A percentile compares a stretch with the other conserved stretches of the same genome.
These are phyloP conservation scores for Hydrolagus colliei DNA, from an alignment of 2,797 vertebrate species.

Conservation along the genomic window DNA sequence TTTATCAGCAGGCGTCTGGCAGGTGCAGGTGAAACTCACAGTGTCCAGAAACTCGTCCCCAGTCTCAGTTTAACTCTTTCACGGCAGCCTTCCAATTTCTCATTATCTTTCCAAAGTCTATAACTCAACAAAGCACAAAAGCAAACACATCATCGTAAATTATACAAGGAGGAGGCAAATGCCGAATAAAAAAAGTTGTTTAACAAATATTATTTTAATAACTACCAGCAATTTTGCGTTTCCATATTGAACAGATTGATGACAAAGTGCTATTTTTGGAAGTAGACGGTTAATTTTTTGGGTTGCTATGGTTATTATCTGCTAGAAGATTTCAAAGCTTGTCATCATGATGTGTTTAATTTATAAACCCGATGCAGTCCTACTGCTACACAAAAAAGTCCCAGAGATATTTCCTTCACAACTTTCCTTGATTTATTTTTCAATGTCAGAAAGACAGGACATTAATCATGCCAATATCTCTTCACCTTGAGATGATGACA, in stretches of 20 bases:
- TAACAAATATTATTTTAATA: conserved; percentile 39
- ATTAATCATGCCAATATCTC: conserved; percentile 76
- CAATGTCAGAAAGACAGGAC: conserved; percentile 71
- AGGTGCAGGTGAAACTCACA: conserved; percentile 46
- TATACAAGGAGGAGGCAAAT: not conserved
- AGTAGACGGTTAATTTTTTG: conserved; percentile 71
- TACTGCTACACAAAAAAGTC: conserved; percentile 54
- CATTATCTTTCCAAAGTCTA: not conserved
- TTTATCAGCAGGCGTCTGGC: conserved; percentile 46
- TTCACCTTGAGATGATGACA: conserved; percentile 77
- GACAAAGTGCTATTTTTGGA: conserved; percentile 58
- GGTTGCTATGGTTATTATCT: conserved; percentile 90
- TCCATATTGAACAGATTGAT: conserved; percentile 46
- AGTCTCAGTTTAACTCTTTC: conserved; percentile 8
- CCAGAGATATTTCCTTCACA: conserved; percentile 62
- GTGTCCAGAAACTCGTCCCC: conserved; percentile 37
- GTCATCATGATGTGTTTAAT: conserved; percentile 76
- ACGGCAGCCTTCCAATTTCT: not conserved
- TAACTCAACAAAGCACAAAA: not conserved
- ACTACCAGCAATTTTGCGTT: conserved; percentile 55
- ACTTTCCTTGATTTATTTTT: conserved; percentile 69
- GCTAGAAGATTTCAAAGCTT: conserved; percentile 64
- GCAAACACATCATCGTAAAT: not conserved
- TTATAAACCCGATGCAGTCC: conserved; percentile 70
- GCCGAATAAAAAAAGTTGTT: conserved; percentile 2